A percentile compares a stretch with the other conserved stretches of the same genome.
These are phyloP conservation scores for Hanleya hanleyi DNA, from an alignment of 2,888 invertebrate species.

Conservation along the genomic window DNA sequence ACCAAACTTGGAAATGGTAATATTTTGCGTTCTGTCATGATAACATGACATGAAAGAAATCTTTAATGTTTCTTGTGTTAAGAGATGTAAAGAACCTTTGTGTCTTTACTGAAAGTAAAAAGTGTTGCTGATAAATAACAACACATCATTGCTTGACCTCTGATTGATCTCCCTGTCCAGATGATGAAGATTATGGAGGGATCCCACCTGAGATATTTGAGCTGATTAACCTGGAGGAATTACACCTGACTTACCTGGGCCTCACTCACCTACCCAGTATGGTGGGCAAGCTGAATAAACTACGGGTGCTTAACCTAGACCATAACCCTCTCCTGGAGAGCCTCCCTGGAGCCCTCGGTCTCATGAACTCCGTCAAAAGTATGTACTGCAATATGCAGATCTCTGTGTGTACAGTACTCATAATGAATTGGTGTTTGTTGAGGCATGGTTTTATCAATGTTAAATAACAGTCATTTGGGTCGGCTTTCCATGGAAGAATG, in stretches of 20 bases:
- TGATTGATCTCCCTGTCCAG: neutral
- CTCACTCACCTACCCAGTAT: conserved; percentile 59
- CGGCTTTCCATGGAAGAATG: too few species aligned
- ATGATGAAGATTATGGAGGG: conserved; percentile 47
- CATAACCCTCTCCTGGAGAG: conserved; percentile 58
- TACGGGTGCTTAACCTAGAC: conserved; percentile 47
- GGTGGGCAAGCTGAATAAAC: conserved; percentile 55
- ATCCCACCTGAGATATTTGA: conserved; percentile 60
- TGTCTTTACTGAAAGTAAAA: too few species aligned
- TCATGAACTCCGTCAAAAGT: conserved; percentile 55
- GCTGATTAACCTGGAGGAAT: conserved; percentile 46
- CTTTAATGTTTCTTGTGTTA: too few species aligned
- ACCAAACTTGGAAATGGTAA: too few species aligned
- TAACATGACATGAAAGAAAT: too few species aligned
- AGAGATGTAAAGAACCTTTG: too few species aligned
- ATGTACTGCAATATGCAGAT: conserved; percentile 23
- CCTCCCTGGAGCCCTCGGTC: conserved; percentile 53
- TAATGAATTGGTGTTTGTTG: neutral
- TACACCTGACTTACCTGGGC: conserved; percentile 59
- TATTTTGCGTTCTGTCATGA: too few species aligned
- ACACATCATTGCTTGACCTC: too few species aligned
- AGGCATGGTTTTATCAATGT: too few species aligned
- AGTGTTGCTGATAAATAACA: too few species aligned
- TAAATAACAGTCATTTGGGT: too few species aligned
- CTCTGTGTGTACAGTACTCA: neutral